Base-by-base conservation (phyloP, 2,113 vertebrate species). In the Strix uralensis region DNA sequence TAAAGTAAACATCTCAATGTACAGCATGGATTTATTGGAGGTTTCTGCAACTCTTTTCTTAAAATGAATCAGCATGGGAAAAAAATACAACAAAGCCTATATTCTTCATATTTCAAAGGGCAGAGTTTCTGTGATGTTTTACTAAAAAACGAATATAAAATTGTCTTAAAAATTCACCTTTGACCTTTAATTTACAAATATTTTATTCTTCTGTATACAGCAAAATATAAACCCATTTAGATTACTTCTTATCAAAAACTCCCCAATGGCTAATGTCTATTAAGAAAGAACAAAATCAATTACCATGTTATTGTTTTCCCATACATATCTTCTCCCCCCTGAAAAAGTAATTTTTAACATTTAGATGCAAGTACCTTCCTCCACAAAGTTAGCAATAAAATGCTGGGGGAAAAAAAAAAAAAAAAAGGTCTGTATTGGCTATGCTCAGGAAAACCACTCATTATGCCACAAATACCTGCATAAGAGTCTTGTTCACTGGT, bases 271-370 rank as follows among this genome's bases (percentile, higher is more conserved):
- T 73, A 51, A n/a, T 9, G 0, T 4, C 5, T 67, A 22, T 36
- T 19, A 52, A 42, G 7, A 58, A 59, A 65, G 26, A 86, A n/a
- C 13, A 66, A 74, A 84, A 61, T 30, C 11, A 36, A 54, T 62
- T 46, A 18, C 15, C 19, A 25, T 34, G 7, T 44, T 54, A 5
- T 7, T 14, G 27, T 49, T 92, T 52, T n/a, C 57, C 4, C 15
- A 0, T 3, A 42, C 15, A 29, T 2, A 23, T 10, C 47, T 54
- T 22, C 11, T 1, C 2, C 5, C 2, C 3, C 0, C 0, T 4
- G 32, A 47, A 74, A 55, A 63, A 3, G 25, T 2, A 2, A 74
- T 55, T 59, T 84, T 38, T 49, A 62, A 32, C 27, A 62, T 29
- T 29, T 34, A 66, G 40, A 85, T 74, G 5, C 13, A 44, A 74